Evolutionary conservation across 2,888 invertebrate genomes (phyloP).

Genomic region (Ichneumon xanthorius): DNA sequence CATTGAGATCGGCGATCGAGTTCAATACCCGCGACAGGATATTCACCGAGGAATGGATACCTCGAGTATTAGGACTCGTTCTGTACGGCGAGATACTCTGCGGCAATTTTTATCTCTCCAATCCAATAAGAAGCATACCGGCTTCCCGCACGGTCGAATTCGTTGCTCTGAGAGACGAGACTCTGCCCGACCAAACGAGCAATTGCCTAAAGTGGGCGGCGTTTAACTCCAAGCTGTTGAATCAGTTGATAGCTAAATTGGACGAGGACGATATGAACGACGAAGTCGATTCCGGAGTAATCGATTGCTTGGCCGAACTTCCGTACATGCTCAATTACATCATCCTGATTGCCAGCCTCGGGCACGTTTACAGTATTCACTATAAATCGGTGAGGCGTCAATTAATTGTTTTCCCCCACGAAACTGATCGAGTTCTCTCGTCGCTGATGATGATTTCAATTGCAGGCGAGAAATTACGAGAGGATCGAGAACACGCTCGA

Average conservation of each 20-base stretch:
- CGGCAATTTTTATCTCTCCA: conserved; percentile 78
- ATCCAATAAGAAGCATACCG: conserved; percentile 71
- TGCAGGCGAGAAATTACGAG: conserved; percentile 61
- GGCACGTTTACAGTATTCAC: conserved; percentile 81
- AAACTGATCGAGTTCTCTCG: background rate
- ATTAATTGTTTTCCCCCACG: background rate
- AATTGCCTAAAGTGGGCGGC: conserved; percentile 81
- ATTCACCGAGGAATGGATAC: conserved; percentile 74
- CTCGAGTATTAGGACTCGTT: conserved; percentile 75
- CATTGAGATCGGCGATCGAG: conserved; percentile 75
- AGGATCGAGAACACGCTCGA: conserved; percentile 54
- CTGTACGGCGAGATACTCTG: conserved; percentile 80
- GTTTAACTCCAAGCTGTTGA: conserved; percentile 78
- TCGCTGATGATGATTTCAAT: background rate
- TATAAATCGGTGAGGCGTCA: conserved; percentile 83
- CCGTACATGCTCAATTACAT: conserved; percentile 68
- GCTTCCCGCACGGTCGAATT: conserved; percentile 70
- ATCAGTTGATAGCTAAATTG: conserved; percentile 71
- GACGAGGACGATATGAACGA: conserved; percentile 74
- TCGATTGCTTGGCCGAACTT: conserved; percentile 57
- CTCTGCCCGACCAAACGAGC: conserved; percentile 74
- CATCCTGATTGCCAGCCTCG: conserved; percentile 75
- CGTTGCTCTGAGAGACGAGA: conserved; percentile 72
- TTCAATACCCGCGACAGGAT: conserved; percentile 71
- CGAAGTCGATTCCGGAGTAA: conserved; percentile 69